Base-by-base conservation (phyloP, 2,888 invertebrate genomes). In the Parnassius mnemosyne region DNA sequence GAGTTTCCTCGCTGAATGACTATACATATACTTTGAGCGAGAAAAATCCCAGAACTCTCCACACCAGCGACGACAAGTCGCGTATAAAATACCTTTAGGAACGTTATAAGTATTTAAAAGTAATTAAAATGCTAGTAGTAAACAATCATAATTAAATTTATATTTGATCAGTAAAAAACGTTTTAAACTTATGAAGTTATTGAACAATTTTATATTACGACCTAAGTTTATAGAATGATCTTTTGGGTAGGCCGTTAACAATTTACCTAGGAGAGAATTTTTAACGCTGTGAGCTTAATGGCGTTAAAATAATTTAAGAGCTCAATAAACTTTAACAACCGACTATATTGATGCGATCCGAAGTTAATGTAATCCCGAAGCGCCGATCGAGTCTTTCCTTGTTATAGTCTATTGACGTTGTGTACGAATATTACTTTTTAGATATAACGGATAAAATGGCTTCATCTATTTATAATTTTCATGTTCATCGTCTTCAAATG, bases 261-360 rank as follows among this genome's bases (percentile, higher is more conserved):
- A 76, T 80, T 81, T 80, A 78, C 77, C 72, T 82, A 81, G 79
- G 77, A 79, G 83, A 81, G 80, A 80, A 82, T 85, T 84, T 83
- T 81, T 83, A 80, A 80, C 83, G 78, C 82, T 81, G 81, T 85
- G 83, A 83, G 80, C 80, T 80, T 81, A 83, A 84, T 77, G 80
- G 80, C 73, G 83, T 80, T 83, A 80, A 85, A 85, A 85, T 87
- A 83, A 89, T 87, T 85, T 85, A 87, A 81, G 78, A 75, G 74
- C 73, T 77, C 77, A 68, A 84, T 89, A 85, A 89, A 88, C 77
- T 85, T 86, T 85, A 84, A 89, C 76, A 82, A 76, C 82, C 77
- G 71, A 67, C 77, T 78, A 78, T 83, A 85, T 83, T 84, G 84
- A 84, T 80, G 79, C 73, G 80, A 78, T 76, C 68, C 75, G 74